Percentiles rank a stretch among this genome's conserved stretches.
phyloP scores from a whole-genome alignment of 2,888 invertebrate species.

The Dryobota labecula region DNA sequence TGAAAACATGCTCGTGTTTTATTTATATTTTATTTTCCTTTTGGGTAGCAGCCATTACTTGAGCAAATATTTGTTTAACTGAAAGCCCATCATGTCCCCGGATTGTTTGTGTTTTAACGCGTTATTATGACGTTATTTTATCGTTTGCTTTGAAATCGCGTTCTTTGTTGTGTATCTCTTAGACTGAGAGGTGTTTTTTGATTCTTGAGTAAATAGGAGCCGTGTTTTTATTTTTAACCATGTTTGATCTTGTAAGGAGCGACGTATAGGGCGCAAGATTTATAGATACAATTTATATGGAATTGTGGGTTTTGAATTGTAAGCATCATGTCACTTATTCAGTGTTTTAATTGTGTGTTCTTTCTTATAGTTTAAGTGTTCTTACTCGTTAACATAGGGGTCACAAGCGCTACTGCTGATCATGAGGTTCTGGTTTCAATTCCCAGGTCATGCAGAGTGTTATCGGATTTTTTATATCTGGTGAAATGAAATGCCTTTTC shows the following conservation, averaged over 20 bases:
- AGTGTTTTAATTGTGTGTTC: not conserved
- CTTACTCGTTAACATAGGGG: too few species aligned
- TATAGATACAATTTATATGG: not conserved
- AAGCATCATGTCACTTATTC: not conserved
- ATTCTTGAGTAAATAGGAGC: constrained; percentile 33
- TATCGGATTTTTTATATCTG: too few species aligned
- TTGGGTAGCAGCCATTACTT: constrained; percentile 79
- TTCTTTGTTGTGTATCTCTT: constrained; percentile 44
- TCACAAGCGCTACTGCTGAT: too few species aligned
- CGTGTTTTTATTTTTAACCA: constrained; percentile 24
- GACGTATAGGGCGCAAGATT: not conserved
- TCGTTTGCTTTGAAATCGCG: constrained; percentile 47
- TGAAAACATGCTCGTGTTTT: constrained; percentile 68
- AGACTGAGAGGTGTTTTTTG: constrained; percentile 40
- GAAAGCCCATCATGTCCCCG: constrained; percentile 74
- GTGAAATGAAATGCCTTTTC: too few species aligned
- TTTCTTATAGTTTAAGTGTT: too few species aligned
- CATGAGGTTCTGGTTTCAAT: too few species aligned
- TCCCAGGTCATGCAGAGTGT: too few species aligned
- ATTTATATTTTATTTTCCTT: constrained; percentile 77
- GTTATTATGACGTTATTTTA: constrained; percentile 70
- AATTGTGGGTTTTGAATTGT: not conserved
- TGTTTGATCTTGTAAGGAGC: constrained; percentile 16
- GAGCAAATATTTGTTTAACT: constrained; percentile 79
- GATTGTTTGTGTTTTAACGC: constrained; percentile 73